phyloP scores from a whole-genome alignment of 1,140 invertebrate species.

The Drosophila serrata region DNA sequence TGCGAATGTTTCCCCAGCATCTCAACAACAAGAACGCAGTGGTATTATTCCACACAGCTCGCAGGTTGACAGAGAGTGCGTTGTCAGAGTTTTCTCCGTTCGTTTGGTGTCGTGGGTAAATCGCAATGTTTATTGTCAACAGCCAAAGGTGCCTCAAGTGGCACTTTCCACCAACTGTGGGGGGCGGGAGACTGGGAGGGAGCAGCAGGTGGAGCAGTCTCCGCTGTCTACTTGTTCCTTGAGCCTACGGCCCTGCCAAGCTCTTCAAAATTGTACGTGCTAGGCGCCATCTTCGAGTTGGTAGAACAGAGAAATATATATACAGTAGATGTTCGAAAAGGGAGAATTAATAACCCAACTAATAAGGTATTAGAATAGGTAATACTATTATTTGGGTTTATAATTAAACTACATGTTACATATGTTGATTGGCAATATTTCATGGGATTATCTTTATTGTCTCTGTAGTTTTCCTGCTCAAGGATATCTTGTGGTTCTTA shows the following conservation, averaged over 20 bases:
- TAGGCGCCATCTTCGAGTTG: constrained; percentile 46
- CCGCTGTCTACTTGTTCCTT: constrained; percentile 22
- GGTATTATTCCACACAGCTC: constrained; percentile 30
- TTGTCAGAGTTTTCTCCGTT: constrained; percentile 43
- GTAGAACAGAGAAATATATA: neutral
- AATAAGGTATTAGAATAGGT: neutral
- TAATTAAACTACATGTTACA: neutral
- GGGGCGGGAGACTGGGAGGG: constrained; percentile 3
- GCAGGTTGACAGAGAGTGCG: constrained; percentile 62
- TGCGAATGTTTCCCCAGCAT: neutral
- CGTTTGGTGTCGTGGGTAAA: constrained; percentile 47
- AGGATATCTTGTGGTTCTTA: neutral
- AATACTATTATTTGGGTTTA: neutral
- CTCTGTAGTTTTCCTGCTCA: neutral
- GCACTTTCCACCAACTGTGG: constrained; percentile 50
- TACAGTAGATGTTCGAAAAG: constrained; percentile 10
- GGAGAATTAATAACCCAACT: neutral
- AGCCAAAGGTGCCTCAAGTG: constrained; percentile 76
- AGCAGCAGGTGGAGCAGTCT: constrained; percentile 8
- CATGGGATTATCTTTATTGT: neutral
- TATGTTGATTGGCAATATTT: neutral
- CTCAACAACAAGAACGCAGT: neutral
- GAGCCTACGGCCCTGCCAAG: constrained; percentile 34
- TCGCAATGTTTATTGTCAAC: constrained; percentile 82
- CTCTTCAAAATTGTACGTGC: constrained; percentile 49